Conservation (phyloP, 2,113 vertebrate genomes). For the Myotis lucifugus region DNA sequence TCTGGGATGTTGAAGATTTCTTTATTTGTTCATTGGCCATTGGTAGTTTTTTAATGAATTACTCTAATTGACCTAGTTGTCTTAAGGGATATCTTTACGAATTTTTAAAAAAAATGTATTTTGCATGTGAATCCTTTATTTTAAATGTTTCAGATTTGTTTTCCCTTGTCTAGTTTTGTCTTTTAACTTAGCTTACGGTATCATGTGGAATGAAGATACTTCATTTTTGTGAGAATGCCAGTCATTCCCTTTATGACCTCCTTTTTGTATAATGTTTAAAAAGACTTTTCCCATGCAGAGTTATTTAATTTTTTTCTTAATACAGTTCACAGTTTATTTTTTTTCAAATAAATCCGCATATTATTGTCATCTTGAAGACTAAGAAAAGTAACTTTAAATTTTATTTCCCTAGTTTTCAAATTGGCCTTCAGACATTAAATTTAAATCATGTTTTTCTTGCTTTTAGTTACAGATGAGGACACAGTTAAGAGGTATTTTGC, state of each 20-base stretch:
- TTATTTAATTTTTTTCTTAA: background rate
- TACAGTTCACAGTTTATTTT: constrained; percentile 16
- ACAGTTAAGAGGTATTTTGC: constrained; percentile 98
- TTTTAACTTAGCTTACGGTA: constrained; percentile 11
- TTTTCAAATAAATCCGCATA: constrained; percentile 39
- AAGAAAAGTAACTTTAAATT: constrained; percentile 38
- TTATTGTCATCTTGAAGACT: constrained; percentile 48
- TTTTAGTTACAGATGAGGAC: constrained; percentile 96
- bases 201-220: constrained; percentile 35
- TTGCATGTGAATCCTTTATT: constrained; percentile 31
- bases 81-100: background rate
- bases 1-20: background rate
- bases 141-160: background rate
- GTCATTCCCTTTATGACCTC: background rate
- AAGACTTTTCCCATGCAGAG: background rate
- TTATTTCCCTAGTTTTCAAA: background rate
- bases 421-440: constrained; percentile 27
- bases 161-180: background rate
- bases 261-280: constrained; percentile 12
- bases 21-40: background rate
- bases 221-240: constrained; percentile 34
- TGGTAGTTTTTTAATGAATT: constrained; percentile 53
- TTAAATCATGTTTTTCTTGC: constrained; percentile 63
- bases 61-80: constrained; percentile 48
- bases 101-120: constrained; percentile 11